Conservation (phyloP, 2,797 vertebrate species). For the Myiotriccus ornatus region DNA sequence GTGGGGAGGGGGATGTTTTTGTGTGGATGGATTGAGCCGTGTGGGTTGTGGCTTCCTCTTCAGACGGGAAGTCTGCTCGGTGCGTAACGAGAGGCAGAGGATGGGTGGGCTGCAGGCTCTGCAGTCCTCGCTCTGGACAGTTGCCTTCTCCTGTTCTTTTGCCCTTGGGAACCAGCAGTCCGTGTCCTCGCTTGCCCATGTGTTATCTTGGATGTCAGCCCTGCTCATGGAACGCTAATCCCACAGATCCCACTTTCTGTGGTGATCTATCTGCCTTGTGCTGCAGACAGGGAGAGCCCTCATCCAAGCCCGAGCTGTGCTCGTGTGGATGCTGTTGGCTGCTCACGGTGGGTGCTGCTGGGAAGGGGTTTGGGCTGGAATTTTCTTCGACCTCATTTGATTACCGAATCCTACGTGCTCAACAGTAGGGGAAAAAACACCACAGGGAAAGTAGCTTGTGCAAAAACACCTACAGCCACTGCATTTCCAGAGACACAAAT, state of each 20-base stretch:
- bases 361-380: not conserved
- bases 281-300: not conserved
- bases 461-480: not conserved
- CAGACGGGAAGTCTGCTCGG: accelerated
- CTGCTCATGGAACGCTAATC: accelerated
- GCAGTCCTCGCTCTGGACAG: accelerated
- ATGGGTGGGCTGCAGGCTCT: not conserved
- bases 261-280: not conserved
- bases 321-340: not conserved
- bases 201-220: not conserved
- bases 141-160: not conserved
- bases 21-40: not conserved
- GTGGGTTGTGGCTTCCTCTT: not conserved
- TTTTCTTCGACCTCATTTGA: slow-evolving; percentile 38
- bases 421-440: not conserved
- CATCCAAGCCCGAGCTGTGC: accelerated
- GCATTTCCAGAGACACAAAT: not conserved
- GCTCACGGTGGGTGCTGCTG: not conserved
- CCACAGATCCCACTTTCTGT: not conserved
- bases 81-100: not conserved
- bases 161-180: not conserved
- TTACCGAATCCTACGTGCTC: not conserved
- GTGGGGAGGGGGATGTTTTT: not conserved
- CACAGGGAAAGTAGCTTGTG: slow-evolving; percentile 3
- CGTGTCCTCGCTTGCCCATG: accelerated